phyloP scores from a whole-genome alignment of 2,888 invertebrate genomes.

The Acanthacorydalis orientalis region DNA sequence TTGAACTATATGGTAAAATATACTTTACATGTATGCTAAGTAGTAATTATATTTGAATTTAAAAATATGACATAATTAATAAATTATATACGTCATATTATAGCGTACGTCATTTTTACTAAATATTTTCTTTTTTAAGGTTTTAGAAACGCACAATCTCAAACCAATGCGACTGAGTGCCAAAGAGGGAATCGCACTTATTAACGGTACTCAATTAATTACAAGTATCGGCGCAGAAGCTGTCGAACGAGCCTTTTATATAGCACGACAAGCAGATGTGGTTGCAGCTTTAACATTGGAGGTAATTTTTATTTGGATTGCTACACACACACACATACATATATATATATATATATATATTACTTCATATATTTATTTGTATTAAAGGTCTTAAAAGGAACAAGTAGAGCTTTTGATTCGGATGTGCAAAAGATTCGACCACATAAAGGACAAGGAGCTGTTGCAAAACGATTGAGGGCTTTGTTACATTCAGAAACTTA shows the following conservation, averaged over 20 bases:
- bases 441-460: slow-evolving; percentile 41
- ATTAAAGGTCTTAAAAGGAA: slow-evolving; percentile 38
- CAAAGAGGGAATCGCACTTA: slow-evolving; percentile 46
- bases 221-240: slow-evolving; percentile 46
- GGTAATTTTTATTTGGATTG: slow-evolving; percentile 3
- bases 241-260: slow-evolving; percentile 35
- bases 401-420: slow-evolving; percentile 42
- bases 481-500: slow-evolving; percentile 41
- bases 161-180: slow-evolving; percentile 35
- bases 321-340: background rate
- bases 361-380: background rate
- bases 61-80: too few relatives aligned
- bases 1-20: too few relatives aligned
- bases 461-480: slow-evolving; percentile 38
- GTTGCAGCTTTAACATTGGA: slow-evolving; percentile 45
- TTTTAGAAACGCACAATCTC: slow-evolving; percentile 34
- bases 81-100: too few relatives aligned
- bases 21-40: too few relatives aligned
- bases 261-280: slow-evolving; percentile 44
- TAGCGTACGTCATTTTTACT: too few relatives aligned
- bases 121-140: slow-evolving; percentile 10
- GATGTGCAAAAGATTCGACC: slow-evolving; percentile 44
- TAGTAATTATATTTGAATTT: too few relatives aligned
- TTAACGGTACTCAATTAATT: slow-evolving; percentile 52
- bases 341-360: background rate